A percentile compares a stretch with the other conserved stretches of the same genome.
phyloP scores from a whole-genome alignment of 2,797 vertebrate genomes.

The Gobio occitaniae region DNA sequence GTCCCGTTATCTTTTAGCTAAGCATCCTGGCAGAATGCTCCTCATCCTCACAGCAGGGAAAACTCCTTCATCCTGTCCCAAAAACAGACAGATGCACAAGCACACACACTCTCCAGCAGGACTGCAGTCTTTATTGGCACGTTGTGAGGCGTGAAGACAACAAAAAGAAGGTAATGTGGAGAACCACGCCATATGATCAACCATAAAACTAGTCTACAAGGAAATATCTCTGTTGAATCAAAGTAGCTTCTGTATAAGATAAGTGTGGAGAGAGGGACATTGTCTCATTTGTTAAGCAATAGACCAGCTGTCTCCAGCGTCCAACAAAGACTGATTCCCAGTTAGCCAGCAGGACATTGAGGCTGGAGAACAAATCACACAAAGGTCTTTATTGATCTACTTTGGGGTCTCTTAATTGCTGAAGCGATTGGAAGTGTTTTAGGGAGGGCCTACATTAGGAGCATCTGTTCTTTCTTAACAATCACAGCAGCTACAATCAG shows the following conservation, averaged over 20 bases:
- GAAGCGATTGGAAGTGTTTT: slow-evolving; percentile 35
- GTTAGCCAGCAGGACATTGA: slow-evolving; percentile 28
- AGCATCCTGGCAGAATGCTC: slow-evolving; percentile 44
- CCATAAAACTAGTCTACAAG: slow-evolving; percentile 15
- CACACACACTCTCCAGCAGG: slow-evolving; percentile 20
- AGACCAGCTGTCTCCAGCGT: slow-evolving; percentile 62
- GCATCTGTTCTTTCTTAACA: slow-evolving; percentile 17
- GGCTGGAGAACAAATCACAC: slow-evolving; percentile 35
- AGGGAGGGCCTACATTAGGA: slow-evolving; percentile 25
- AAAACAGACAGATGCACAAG: slow-evolving; percentile 16
- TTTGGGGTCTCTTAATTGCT: slow-evolving; percentile 37
- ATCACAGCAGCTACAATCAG: background rate
- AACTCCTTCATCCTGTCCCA: slow-evolving; percentile 72
- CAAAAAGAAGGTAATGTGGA: slow-evolving; percentile 3
- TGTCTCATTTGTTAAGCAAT: slow-evolving; percentile 62
- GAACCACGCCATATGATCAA: slow-evolving; percentile 7
- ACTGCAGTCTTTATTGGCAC: background rate
- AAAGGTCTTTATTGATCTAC: slow-evolving; percentile 42
- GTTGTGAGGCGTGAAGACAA: slow-evolving; percentile 24
- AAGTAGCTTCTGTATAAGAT: slow-evolving; percentile 55
- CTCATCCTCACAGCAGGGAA: slow-evolving; percentile 60
- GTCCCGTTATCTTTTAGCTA: slow-evolving; percentile 59
- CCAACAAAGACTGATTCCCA: slow-evolving; percentile 33
- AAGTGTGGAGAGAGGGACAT: slow-evolving; percentile 65
- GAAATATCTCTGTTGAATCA: slow-evolving; percentile 28